These are phyloP conservation scores for Eurytemora carolleeae DNA, from an alignment of 1,140 invertebrate species.

Conservation along the genomic window DNA sequence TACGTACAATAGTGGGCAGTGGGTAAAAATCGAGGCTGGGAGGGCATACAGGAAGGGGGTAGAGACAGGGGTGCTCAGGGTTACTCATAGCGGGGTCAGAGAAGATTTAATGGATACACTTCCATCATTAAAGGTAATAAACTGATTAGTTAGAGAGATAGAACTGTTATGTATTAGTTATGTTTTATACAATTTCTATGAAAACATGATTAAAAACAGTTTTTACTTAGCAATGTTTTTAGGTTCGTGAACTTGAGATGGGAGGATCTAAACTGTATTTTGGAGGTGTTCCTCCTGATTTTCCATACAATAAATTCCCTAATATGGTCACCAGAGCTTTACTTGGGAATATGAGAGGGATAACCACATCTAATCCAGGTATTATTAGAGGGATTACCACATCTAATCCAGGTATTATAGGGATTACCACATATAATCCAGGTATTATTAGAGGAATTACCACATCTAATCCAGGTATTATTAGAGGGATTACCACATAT, in stretches of 20 bases:
- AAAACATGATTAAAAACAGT: too few species aligned
- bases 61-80: conserved; percentile 20
- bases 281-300: conserved; percentile 56
- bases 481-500: background rate
- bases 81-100: conserved; percentile 15
- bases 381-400: conserved; percentile 19
- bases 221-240: too few species aligned
- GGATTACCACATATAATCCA: too few species aligned
- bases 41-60: conserved; percentile 19
- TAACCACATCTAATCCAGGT: background rate
- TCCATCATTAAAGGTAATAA: conserved; percentile 1
- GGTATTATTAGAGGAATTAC: too few species aligned
- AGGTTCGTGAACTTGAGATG: conserved; percentile 21
- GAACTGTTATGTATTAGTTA: too few species aligned
- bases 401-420: conserved; percentile 23
- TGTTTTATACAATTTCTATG: too few species aligned
- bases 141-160: too few species aligned
- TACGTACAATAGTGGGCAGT: conserved; percentile 58
- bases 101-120: conserved; percentile 12
- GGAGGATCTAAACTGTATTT: conserved; percentile 34
- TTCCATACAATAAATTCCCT: conserved; percentile 23
- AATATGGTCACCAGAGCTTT: background rate
- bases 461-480: too few species aligned
- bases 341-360: background rate
- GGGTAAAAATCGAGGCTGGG: conserved; percentile 48